Evolutionary conservation across 2,888 invertebrate species (phyloP), one percentile per base, ranked within the genome.

Genomic region (Erebia palarica): DNA sequence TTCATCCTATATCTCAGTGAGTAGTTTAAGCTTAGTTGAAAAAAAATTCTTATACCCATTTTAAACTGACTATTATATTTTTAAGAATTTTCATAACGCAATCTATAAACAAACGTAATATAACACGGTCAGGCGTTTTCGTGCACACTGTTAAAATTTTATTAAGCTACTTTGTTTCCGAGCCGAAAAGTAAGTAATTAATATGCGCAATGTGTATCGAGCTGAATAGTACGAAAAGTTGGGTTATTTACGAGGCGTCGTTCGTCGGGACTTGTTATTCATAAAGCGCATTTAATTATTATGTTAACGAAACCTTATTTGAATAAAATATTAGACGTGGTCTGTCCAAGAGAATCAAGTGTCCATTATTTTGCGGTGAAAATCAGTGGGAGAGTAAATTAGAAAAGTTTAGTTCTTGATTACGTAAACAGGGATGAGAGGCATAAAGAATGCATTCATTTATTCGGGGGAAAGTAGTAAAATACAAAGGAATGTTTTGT

Each of bases 211-310:
- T 86, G 87, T 88, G 87, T 88, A 89, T 90, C 84, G 85, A 87
- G 86, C 84, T 84, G 86, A 87, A 88, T 85, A 88, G 84, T 87
- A 87, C 82, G 84, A 89, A 89, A 90, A 92, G 87, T 92, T 91
- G 44, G 74, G 83, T 82, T 90, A 87, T 91, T 91, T 89, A 86
- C 84, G 82, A 84, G 86, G 89, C 87, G 91, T 89, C 87, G 47
- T 13, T 11, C 86, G 87, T 86, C 85, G 87, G 85, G 85, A 89
- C 82, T 92, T 92, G 88, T 86, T 91, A 92, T 93, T 92, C 92
- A 92, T 90, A 90, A 91, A 89, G 87, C 86, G 89, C 86, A 85
- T 92, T 91, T 92, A 92, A 92, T 92, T 92, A 92, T 89, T 90
- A 92, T 92, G 92, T 89, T 89, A 93, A 93, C 90, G 91, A 91